Evolutionary conservation across 2,797 vertebrate genomes (phyloP).

Genomic region (Mormyrus proboscirostris): DNA sequence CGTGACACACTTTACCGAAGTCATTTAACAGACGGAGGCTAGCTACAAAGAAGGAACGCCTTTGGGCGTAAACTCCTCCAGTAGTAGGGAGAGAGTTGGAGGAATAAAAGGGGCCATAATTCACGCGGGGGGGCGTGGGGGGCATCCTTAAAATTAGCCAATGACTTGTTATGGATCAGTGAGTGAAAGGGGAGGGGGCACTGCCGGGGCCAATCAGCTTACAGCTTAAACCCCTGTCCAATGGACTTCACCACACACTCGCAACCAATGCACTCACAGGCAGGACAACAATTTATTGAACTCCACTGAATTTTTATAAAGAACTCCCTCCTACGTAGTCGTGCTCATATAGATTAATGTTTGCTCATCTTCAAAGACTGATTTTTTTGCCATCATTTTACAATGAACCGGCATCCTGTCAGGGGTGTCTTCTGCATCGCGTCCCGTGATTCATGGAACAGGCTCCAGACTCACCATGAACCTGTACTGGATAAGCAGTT

Average conservation of each 20-base stretch:
- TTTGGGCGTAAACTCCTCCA: neutral
- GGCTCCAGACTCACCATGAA: neutral
- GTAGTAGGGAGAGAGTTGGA: neutral
- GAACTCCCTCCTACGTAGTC: neutral
- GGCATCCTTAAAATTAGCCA: neutral
- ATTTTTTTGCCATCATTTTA: neutral
- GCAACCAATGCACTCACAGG: neutral
- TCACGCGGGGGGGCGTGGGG: neutral
- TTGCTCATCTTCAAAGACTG: neutral
- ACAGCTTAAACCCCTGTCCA: neutral
- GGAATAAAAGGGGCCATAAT: neutral
- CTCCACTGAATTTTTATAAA: neutral
- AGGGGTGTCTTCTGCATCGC: neutral
- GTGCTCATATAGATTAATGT: neutral
- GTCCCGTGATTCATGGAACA: neutral
- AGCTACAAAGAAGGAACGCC: neutral
- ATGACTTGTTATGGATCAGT: neutral
- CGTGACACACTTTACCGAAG: constrained; percentile 4
- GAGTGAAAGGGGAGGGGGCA: neutral
- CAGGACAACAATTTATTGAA: neutral
- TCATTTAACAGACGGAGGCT: neutral
- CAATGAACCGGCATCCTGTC: neutral
- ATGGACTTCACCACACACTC: neutral
- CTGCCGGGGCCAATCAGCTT: neutral
- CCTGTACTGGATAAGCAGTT: neutral